Evolutionary conservation across 2,888 invertebrate genomes (phyloP).

Genomic region (Allophyes oxyacanthae): DNA sequence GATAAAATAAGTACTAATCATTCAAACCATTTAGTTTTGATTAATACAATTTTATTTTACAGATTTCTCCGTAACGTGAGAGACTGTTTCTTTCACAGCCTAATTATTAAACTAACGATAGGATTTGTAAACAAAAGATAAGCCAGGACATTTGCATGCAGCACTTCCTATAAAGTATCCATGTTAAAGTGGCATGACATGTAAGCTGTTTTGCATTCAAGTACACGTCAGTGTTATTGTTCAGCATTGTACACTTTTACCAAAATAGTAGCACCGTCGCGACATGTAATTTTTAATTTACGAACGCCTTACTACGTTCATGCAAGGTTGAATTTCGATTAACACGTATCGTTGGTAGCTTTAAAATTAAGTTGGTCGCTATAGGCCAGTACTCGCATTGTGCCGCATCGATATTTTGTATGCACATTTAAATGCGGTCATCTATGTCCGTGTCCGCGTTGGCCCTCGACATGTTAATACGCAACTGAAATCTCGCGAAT

Average conservation of each 20-base stretch:
- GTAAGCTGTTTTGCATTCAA: slow-evolving; percentile 85
- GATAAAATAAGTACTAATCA: too few species aligned
- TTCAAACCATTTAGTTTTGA: too few species aligned
- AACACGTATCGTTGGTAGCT: slow-evolving; percentile 25
- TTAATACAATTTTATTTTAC: too few species aligned
- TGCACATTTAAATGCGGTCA: slow-evolving; percentile 88
- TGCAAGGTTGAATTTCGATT: slow-evolving; percentile 58
- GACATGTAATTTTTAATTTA: slow-evolving; percentile 24
- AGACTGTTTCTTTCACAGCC: neutral
- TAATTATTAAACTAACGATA: slow-evolving; percentile 36
- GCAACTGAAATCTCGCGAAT: slow-evolving; percentile 72
- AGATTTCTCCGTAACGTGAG: neutral
- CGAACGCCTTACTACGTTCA: slow-evolving; percentile 36
- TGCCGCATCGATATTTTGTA: slow-evolving; percentile 85
- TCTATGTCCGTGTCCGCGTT: slow-evolving; percentile 75
- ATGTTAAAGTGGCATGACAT: slow-evolving; percentile 81
- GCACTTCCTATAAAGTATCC: slow-evolving; percentile 79
- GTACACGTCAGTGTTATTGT: slow-evolving; percentile 85
- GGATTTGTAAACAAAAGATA: slow-evolving; percentile 48
- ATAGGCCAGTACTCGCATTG: slow-evolving; percentile 81
- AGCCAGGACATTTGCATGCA: slow-evolving; percentile 66
- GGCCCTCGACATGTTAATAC: slow-evolving; percentile 72
- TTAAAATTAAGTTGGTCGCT: slow-evolving; percentile 58
- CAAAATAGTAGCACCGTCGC: slow-evolving; percentile 39
- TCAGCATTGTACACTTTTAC: slow-evolving; percentile 73